A percentile compares a stretch with the other conserved stretches of the same genome.
phyloP scores from a whole-genome alignment of 2,797 vertebrate species.

The Sebastes diploproa region DNA sequence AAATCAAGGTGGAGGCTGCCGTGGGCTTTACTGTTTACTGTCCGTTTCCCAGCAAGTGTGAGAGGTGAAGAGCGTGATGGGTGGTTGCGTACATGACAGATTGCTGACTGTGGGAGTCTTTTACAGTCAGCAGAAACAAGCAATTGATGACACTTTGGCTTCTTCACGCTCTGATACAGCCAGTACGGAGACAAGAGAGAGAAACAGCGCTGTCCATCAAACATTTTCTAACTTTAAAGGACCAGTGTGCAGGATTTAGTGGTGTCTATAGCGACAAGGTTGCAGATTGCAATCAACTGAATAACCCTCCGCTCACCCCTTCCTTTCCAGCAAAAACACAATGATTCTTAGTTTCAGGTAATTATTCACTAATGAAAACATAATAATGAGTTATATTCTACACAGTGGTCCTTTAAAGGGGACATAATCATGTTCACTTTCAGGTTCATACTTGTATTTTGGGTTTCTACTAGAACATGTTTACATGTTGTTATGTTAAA shows the following conservation, averaged over 20 bases:
- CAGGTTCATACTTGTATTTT: background rate
- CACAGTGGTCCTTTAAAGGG: background rate
- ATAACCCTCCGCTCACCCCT: background rate
- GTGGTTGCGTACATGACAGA: slow-evolving; percentile 72
- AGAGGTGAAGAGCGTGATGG: slow-evolving; percentile 57
- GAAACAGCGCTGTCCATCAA: slow-evolving; percentile 9
- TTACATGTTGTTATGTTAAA: background rate
- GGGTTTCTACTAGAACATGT: background rate
- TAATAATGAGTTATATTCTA: background rate
- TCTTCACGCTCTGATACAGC: slow-evolving; percentile 59
- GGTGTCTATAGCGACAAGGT: background rate
- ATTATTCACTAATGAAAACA: background rate
- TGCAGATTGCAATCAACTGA: too few species aligned
- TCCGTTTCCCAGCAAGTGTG: slow-evolving; percentile 28
- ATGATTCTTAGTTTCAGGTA: too few species aligned
- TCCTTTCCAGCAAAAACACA: background rate
- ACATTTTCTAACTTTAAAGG: background rate
- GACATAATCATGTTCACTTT: background rate
- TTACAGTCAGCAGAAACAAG: slow-evolving; percentile 74
- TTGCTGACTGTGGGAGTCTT: slow-evolving; percentile 76
- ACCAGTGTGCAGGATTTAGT: background rate
- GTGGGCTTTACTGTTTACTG: slow-evolving; percentile 25
- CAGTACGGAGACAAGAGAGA: slow-evolving; percentile 5
- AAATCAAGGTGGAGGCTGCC: slow-evolving; percentile 12
- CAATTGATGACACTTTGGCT: slow-evolving; percentile 62